Conservation (phyloP, 2,113 vertebrate genomes). For the Gopherus flavomarginatus region DNA sequence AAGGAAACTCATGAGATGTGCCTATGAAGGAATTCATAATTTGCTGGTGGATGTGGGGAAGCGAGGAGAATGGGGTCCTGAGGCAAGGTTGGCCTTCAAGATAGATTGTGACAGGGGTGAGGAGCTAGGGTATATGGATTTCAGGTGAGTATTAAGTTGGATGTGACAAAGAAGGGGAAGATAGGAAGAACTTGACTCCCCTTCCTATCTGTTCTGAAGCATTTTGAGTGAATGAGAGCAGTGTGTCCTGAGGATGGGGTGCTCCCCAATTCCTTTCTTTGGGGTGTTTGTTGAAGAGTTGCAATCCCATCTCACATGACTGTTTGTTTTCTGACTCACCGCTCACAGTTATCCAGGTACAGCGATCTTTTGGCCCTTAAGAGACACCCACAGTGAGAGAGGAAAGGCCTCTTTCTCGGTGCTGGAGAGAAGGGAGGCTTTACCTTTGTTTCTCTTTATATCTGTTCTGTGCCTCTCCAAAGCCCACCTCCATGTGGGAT, state of each 20-base stretch:
- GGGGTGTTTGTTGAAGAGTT: background rate
- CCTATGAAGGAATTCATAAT: background rate
- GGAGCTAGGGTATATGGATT: background rate
- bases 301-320: background rate
- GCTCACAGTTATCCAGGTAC: background rate
- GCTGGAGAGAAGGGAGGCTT: background rate
- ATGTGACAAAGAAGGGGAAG: background rate
- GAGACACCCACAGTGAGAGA: background rate
- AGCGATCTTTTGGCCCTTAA: background rate
- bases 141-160: background rate
- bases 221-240: background rate
- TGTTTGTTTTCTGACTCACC: background rate
- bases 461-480: background rate
- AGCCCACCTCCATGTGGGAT: background rate
- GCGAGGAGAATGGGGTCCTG: background rate
- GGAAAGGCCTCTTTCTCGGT: background rate
- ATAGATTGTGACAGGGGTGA: background rate
- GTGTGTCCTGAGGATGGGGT: background rate
- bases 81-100: background rate
- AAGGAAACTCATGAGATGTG: background rate
- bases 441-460: background rate
- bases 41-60: background rate
- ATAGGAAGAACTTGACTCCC: background rate
- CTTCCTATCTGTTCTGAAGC: constrained; percentile 1
- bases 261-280: background rate